Evolutionary conservation across 1,140 invertebrate genomes (phyloP), one percentile per base, ranked within the genome.

Genomic region (Wiebesia pumilae): DNA sequence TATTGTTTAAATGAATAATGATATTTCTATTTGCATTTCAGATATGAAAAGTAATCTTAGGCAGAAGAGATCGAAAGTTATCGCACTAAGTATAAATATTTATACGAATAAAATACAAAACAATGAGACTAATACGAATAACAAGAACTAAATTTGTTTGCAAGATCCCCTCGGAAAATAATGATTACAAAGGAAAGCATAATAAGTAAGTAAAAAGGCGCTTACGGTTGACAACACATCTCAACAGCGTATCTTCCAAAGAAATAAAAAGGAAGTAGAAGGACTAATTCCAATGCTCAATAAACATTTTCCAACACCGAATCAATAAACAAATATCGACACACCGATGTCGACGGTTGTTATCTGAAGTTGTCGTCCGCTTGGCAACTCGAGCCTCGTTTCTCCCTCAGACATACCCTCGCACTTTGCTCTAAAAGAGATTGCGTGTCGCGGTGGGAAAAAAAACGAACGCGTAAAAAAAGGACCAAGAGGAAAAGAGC

Each of bases 341-440:
- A 16, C 9, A 27, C 24, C 47, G 14, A 54, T 35, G 43, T 54
- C 77, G 77, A 1, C 9, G 51, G 77, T 24, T 54, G 27, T 54
- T 79, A 79, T 79, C 77, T 33, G 24, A 9, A 54, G 0, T 79
- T 75, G 71, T 73, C 69, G 35, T 10, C 71, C 71, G 19, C 40
- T 75, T 27, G 71, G 40, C 71, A 27, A 43, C 43, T 79, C n/a
- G 4, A 10, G 7, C 47, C 7, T 47, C 21, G 27, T n/a, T n/a
- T 73, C 69, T 1, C 51, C 71, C 51, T 73, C 14, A 77, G 83
- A 89, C 88, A 88, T 85, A 84, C 81, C 80, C 86, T 88, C 88
- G 87, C 88, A 88, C 84, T 80, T 83, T 88, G 89, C 84, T 77
- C 54, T 88, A 89, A 89, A 90, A 90, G 85, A 89, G 90, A 91